A percentile compares a stretch with the other conserved stretches of the same genome.
phyloP scores from a whole-genome alignment of 2,113 vertebrate species.

The Megaptera novaeangliae region DNA sequence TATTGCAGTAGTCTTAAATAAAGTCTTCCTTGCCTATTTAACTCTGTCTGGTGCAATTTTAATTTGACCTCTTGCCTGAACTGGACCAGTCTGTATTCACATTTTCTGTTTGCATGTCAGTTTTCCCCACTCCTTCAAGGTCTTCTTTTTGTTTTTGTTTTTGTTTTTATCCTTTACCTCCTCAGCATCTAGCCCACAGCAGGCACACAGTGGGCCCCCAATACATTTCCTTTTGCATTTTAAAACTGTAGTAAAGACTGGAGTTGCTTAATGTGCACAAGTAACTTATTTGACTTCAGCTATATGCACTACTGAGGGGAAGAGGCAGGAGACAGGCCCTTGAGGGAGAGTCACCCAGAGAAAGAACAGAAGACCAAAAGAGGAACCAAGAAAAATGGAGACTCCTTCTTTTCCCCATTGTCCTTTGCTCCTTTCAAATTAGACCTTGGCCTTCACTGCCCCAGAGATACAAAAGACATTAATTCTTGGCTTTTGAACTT shows the following conservation, averaged over 20 bases:
- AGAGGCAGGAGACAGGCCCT: neutral
- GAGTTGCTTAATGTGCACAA: neutral
- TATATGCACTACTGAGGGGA: neutral
- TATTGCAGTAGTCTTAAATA: neutral
- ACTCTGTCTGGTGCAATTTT: neutral
- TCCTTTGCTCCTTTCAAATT: slow-evolving; percentile 1
- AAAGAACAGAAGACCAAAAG: neutral
- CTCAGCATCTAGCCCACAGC: neutral
- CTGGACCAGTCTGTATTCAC: neutral
- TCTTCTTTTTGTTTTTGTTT: neutral
- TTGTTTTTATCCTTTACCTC: neutral
- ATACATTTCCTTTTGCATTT: neutral
- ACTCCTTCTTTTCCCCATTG: neutral
- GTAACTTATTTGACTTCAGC: neutral
- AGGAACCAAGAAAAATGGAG: neutral
- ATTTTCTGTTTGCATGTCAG: neutral
- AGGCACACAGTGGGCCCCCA: neutral
- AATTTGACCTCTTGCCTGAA: neutral
- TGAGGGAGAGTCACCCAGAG: neutral
- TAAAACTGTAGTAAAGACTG: neutral
- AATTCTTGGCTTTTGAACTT: slow-evolving; percentile 45
- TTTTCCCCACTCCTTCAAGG: neutral
- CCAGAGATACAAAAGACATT: slow-evolving; percentile 1
- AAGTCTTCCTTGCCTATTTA: neutral
- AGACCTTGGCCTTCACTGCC: slow-evolving; percentile 31